Evolutionary conservation across 2,888 invertebrate species (phyloP), one percentile per base, ranked within the genome.

Genomic region (Drosophila paramelanica): DNA sequence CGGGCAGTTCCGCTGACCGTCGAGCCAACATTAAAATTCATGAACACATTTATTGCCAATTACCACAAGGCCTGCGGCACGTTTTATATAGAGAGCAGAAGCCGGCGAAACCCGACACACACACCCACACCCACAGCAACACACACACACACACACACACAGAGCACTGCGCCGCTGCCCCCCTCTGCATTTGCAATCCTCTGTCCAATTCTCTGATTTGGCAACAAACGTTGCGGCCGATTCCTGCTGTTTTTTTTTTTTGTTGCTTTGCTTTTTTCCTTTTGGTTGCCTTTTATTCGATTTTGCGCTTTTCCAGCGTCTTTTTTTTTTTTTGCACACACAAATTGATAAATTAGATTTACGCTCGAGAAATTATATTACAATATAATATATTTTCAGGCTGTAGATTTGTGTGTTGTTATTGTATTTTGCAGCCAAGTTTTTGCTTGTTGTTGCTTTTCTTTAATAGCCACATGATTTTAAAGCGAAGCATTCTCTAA

Each of bases 1-100:
- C 45, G 56, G 60, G 45, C 50, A 23, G 43, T 39, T 55, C 31
- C 45, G 65, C 71, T 86, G 89, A 81, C 83, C 89, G 73, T 58
- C 76, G 59, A 71, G 67, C 59, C 65, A 56, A 58, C 90, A 89
- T 90, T 89, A 89, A 89, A 90, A 89, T 89, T 90, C 89, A 89
- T 89, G 88, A 89, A 90, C 89, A 86, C 88, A 89, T 89, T 89
- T 90, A 89, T 89, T 89, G 89, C 87, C 89, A 89, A 89, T 90
- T 90, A 89, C 90, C 81, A 81, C 83, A 69, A 58, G 73, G 85
- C 79, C 74, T 69, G 41, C 38, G 74, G 77, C 85, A 87, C 85
- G 88, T 81, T 85, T 68, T 74, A 66, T 76, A 73, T 88, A 70
- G 72, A 67, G 50, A 55, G 20, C 52, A 59, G 43, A 77, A 46